A percentile compares a stretch with the other conserved stretches of the same genome.
These are phyloP conservation scores for Pteropus rufus DNA, from an alignment of 2,797 vertebrate species.

Conservation along the genomic window DNA sequence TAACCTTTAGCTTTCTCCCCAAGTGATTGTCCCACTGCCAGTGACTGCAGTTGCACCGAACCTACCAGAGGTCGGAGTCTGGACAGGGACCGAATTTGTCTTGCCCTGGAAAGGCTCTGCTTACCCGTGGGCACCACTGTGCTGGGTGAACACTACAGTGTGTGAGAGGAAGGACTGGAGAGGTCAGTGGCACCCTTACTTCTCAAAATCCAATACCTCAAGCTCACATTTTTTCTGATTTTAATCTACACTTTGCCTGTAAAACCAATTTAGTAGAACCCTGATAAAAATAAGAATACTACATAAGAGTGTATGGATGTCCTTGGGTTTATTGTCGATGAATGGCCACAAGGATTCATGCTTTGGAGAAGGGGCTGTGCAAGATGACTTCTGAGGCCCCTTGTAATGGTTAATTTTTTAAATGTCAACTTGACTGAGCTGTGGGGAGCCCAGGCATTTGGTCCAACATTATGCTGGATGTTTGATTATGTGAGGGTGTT, in stretches of 20 bases:
- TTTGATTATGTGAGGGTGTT: neutral
- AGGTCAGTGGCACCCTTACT: neutral
- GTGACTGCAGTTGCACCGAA: neutral
- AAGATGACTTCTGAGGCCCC: neutral
- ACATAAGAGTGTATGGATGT: neutral
- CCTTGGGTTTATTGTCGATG: neutral
- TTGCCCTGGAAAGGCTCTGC: neutral
- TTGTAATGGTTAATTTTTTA: neutral
- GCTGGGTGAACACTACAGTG: neutral
- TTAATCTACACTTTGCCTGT: neutral
- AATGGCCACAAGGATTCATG: neutral
- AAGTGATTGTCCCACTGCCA: neutral
- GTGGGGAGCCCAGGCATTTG: neutral
- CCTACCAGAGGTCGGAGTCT: neutral
- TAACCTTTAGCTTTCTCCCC: neutral
- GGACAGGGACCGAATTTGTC: neutral
- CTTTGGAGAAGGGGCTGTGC: neutral
- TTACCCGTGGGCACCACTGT: neutral
- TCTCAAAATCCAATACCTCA: neutral
- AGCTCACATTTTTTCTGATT: neutral
- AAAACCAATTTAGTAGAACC: neutral
- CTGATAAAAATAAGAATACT: neutral
- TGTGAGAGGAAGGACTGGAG: neutral
- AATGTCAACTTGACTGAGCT: neutral
- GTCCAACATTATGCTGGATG: neutral